phyloP scores from a whole-genome alignment of 2,797 vertebrate genomes.

The Nannoperca australis region DNA sequence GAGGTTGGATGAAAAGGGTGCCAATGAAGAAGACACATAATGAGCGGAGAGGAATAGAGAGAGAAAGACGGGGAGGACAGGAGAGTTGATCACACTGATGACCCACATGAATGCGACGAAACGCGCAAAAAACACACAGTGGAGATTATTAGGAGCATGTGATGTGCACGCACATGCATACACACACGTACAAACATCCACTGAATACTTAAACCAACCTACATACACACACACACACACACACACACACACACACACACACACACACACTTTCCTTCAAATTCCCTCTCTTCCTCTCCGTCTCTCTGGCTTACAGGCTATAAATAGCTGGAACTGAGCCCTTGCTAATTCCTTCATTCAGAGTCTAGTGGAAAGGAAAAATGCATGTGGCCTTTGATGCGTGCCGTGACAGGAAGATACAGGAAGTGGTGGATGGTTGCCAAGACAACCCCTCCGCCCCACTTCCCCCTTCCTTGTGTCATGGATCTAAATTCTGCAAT shows the following conservation, averaged over 20 bases:
- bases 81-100: constrained; percentile 42
- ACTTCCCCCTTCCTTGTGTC: constrained; percentile 26
- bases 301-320: constrained; percentile 74
- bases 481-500: constrained; percentile 43
- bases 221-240: constrained; percentile 4
- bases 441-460: constrained; percentile 60
- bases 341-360: constrained; percentile 86
- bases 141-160: constrained; percentile 47
- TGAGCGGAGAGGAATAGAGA: constrained; percentile 2
- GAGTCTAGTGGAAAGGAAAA: constrained; percentile 74
- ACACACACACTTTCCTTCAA: constrained; percentile 12
- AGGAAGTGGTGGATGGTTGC: constrained; percentile 76
- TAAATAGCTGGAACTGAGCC: constrained; percentile 85
- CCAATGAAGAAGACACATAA: constrained; percentile 29
- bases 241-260: constrained; percentile 14
- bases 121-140: constrained; percentile 17
- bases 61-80: constrained; percentile 21
- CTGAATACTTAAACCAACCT: constrained; percentile 40
- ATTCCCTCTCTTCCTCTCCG: constrained; percentile 47
- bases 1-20: constrained; percentile 29
- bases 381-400: constrained; percentile 71
- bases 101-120: constrained; percentile 40
- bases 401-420: constrained; percentile 68
- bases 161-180: constrained; percentile 23
- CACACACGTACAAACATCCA: constrained; percentile 39